Evolutionary conservation across 2,888 invertebrate species (phyloP).

Genomic region (Ectemnius continuus): DNA sequence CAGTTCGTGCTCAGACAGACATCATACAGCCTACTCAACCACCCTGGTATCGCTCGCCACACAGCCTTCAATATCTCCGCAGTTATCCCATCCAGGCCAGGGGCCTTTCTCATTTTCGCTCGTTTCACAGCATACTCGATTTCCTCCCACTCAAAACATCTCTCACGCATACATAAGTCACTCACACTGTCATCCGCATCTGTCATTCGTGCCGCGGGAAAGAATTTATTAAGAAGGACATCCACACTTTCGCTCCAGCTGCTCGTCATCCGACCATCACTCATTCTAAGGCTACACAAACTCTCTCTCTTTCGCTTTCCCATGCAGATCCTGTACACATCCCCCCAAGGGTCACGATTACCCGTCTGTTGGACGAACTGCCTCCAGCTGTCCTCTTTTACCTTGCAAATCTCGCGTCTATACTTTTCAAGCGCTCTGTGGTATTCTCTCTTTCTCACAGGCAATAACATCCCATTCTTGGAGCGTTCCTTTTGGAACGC

Average conservation of each 20-base stretch:
- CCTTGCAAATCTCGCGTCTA: neutral
- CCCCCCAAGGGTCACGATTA: neutral
- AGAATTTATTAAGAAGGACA: conserved; percentile 7
- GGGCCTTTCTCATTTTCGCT: neutral
- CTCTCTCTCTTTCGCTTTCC: neutral
- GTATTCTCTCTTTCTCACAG: neutral
- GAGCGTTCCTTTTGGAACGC: neutral
- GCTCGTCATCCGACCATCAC: neutral
- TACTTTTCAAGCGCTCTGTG: neutral
- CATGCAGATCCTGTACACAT: neutral
- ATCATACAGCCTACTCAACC: conserved; percentile 15
- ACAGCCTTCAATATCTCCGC: conserved; percentile 1
- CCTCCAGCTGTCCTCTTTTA: conserved; percentile 17
- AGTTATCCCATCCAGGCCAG: conserved; percentile 14
- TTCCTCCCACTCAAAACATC: conserved; percentile 10
- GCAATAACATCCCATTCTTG: neutral
- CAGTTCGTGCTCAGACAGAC: neutral
- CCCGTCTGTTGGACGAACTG: conserved; percentile 1
- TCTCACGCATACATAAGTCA: neutral
- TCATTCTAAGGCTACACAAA: neutral
- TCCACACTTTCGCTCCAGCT: conserved; percentile 21
- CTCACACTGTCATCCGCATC: neutral
- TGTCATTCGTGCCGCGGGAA: conserved; percentile 1
- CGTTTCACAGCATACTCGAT: neutral
- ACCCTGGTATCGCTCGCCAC: conserved; percentile 9